phyloP scores from a whole-genome alignment of 1,140 invertebrate genomes.

The Zaprionus kolodkinae region DNA sequence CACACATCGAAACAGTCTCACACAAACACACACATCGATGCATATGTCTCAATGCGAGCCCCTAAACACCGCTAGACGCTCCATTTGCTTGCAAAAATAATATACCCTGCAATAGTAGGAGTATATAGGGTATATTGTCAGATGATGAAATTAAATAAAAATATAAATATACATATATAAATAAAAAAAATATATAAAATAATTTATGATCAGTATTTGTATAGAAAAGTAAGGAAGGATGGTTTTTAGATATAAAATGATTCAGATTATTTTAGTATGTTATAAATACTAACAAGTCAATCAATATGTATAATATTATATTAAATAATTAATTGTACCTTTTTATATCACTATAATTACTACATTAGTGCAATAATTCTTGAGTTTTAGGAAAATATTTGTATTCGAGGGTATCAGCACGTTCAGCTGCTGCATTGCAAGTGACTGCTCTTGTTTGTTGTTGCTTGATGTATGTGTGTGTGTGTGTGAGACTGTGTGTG shows the following conservation, averaged over 20 bases:
- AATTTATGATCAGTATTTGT: too few species aligned
- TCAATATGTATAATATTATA: too few species aligned
- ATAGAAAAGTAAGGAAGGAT: too few species aligned
- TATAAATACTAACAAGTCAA: too few species aligned
- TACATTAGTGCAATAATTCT: not conserved
- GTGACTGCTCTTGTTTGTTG: conserved; percentile 23
- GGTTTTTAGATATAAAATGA: too few species aligned
- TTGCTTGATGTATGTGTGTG: conserved; percentile 27
- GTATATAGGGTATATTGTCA: not conserved
- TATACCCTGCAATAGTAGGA: conserved; percentile 1
- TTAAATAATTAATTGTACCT: too few species aligned
- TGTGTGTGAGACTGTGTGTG: conserved; percentile 41
- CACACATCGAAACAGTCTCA: conserved; percentile 4
- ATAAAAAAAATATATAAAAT: too few species aligned
- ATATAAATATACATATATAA: too few species aligned
- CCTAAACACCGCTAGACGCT: conserved; percentile 52
- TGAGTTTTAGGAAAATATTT: not conserved
- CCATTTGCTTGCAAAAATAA: conserved; percentile 29
- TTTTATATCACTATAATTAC: too few species aligned
- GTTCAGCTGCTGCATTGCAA: conserved; percentile 1
- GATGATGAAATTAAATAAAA: too few species aligned
- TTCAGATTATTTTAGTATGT: too few species aligned
- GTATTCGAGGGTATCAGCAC: conserved; percentile 13
- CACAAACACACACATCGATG: conserved; percentile 1
- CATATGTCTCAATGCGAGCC: conserved; percentile 46